A percentile compares a stretch with the other conserved stretches of the same genome.
Evolutionary conservation across 1,140 invertebrate species (phyloP).

Genomic region (Sycobia sp.): DNA sequence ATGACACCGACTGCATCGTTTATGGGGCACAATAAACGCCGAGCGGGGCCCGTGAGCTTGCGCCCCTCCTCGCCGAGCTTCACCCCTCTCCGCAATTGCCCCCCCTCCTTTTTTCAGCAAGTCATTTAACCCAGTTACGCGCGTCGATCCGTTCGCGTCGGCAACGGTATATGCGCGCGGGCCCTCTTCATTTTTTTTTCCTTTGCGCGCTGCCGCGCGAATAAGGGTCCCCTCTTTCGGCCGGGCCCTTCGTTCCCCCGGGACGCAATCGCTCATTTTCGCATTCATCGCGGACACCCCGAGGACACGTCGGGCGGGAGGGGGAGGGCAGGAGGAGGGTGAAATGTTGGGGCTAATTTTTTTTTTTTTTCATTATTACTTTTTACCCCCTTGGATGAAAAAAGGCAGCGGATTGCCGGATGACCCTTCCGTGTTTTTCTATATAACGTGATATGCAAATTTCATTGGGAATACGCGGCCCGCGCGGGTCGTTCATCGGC

Average conservation of each 20-base stretch:
- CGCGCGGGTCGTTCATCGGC: neutral
- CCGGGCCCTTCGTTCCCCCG: neutral
- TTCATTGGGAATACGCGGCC: constrained; percentile 36
- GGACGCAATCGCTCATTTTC: constrained; percentile 20
- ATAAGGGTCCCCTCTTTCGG: constrained; percentile 4
- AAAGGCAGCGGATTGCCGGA: too few relatives aligned
- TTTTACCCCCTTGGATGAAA: too few relatives aligned
- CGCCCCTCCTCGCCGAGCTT: constrained; percentile 17
- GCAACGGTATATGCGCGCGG: constrained; percentile 36
- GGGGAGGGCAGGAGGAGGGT: neutral
- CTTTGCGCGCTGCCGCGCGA: constrained; percentile 22
- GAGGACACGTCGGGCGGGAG: too few relatives aligned
- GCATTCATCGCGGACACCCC: too few relatives aligned
- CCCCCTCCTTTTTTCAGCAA: constrained; percentile 43
- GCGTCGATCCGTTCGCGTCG: constrained; percentile 31
- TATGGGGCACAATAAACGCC: constrained; percentile 53
- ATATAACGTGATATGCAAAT: constrained; percentile 48
- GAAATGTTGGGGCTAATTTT: too few relatives aligned
- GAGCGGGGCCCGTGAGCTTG: constrained; percentile 29
- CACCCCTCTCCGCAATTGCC: constrained; percentile 41
- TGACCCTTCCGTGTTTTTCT: constrained; percentile 42
- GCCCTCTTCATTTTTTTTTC: constrained; percentile 44
- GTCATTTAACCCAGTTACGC: constrained; percentile 46
- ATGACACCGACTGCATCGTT: constrained; percentile 47
- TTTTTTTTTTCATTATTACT: too few relatives aligned